A percentile compares a stretch with the other conserved stretches of the same genome.
Evolutionary conservation across 2,888 invertebrate genomes (phyloP).

Genomic region (Hirtodrosophila confusa): DNA sequence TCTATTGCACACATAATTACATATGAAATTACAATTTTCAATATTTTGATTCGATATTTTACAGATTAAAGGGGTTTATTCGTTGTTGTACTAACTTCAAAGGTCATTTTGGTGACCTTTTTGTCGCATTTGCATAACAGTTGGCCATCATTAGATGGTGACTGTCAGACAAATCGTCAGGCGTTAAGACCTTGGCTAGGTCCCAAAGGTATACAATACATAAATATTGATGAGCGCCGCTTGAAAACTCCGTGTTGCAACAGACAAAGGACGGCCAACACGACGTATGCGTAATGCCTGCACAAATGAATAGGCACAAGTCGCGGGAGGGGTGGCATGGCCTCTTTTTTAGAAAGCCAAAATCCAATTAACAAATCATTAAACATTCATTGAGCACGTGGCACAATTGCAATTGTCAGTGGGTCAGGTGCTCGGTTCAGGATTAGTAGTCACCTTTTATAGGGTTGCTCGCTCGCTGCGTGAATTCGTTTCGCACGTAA

Average conservation of each 20-base stretch:
- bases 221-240: constrained; percentile 73
- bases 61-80: no score
- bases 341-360: constrained; percentile 74
- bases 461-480: constrained; percentile 35
- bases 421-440: constrained; percentile 37
- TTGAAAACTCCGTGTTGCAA: constrained; percentile 15
- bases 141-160: constrained; percentile 65
- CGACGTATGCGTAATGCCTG: constrained; percentile 46
- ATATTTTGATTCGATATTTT: no score
- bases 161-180: constrained; percentile 74
- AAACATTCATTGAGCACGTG: constrained; percentile 84
- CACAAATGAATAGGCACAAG: constrained; percentile 67
- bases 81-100: background rate
- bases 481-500: constrained; percentile 34
- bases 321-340: constrained; percentile 4
- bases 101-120: constrained; percentile 17
- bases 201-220: constrained; percentile 70
- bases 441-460: constrained; percentile 22
- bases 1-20: no score
- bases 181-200: constrained; percentile 44
- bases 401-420: constrained; percentile 74
- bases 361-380: constrained; percentile 85
- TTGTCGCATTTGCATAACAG: constrained; percentile 71
- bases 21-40: no score
- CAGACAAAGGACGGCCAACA: constrained; percentile 20